phyloP scores from a whole-genome alignment of 1,140 invertebrate species.

The Ceratitis capitata region DNA sequence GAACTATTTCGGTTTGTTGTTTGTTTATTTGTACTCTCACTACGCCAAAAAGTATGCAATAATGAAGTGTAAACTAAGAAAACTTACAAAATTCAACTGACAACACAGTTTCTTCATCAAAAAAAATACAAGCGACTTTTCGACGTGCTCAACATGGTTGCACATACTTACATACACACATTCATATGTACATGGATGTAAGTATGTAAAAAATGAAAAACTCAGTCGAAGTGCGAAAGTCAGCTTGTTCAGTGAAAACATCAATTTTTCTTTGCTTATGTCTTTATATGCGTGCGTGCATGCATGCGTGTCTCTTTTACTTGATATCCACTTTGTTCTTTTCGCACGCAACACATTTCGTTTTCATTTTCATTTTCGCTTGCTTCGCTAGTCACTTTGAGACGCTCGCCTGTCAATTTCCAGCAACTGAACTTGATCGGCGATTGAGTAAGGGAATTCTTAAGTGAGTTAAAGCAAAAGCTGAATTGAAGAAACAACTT shows the following conservation, averaged over 20 bases:
- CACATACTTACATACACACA: neutral
- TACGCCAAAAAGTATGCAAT: neutral
- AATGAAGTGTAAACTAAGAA: neutral
- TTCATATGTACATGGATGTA: neutral
- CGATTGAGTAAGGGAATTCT: neutral
- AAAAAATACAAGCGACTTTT: neutral
- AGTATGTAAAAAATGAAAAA: neutral
- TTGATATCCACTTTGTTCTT: neutral
- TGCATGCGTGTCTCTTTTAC: neutral
- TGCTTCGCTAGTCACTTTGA: conserved; percentile 2
- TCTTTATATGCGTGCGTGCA: neutral
- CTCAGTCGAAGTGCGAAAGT: neutral
- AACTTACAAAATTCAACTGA: neutral
- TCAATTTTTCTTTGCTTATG: neutral
- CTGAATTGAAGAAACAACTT: neutral
- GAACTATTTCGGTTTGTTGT: neutral
- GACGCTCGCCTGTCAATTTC: neutral
- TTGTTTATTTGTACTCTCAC: neutral
- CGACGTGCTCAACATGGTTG: neutral
- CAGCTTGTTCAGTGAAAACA: neutral
- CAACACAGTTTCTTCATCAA: neutral
- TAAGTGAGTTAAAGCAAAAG: neutral
- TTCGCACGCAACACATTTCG: neutral
- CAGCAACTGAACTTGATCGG: neutral
- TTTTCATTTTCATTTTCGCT: neutral